Evolutionary conservation across 2,797 vertebrate genomes (phyloP), one percentile per base, ranked within the genome.

Genomic region (Cynodonichthys magdalenae): DNA sequence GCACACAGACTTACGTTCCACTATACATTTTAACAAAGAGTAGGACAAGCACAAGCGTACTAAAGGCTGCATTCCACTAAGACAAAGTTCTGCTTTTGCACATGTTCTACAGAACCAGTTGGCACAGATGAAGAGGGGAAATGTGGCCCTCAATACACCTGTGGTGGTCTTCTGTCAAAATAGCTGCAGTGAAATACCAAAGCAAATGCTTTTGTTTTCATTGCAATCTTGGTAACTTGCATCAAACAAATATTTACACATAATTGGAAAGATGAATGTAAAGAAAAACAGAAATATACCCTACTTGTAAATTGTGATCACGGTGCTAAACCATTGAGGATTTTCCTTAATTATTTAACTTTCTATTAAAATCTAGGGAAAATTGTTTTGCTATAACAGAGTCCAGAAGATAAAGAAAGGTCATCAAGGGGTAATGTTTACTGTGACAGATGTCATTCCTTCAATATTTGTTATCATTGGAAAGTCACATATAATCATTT

Each of bases 391-490:
- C 59, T 74, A 11, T 12, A 39, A 11, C 36, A 39, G 36, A 39
- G 80, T 81, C 69, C 81, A 81, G 74, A 77, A 86, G 46, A 60
- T 53, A 44, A 11, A 20, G n/a, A 69, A 73, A 34, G 31, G 1
- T 7, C 31, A 34, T 34, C 1, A 9, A 34, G 9, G 2, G 6
- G 8, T 6, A 34, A 34, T 2, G 7, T 34, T 34, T 39, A 17
- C 34, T 47, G 20, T 58, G 53, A 51, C 69, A 69, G 44, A 65
- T n/a, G 15, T 44, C 19, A 46, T 36, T 31, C 54, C 50, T 54
- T 18, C 17, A 60, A 39, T 18, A 28, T 56, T 29, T 31, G 14
- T 34, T 59, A 24, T 59, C 34, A 17, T 20, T 42, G 14, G 39
- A 15, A 19, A 17, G 14, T 8, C 56, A 47, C 11, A n/a, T 15